Conservation (phyloP, 2,113 vertebrate genomes). For the Henicopernis longicauda region DNA sequence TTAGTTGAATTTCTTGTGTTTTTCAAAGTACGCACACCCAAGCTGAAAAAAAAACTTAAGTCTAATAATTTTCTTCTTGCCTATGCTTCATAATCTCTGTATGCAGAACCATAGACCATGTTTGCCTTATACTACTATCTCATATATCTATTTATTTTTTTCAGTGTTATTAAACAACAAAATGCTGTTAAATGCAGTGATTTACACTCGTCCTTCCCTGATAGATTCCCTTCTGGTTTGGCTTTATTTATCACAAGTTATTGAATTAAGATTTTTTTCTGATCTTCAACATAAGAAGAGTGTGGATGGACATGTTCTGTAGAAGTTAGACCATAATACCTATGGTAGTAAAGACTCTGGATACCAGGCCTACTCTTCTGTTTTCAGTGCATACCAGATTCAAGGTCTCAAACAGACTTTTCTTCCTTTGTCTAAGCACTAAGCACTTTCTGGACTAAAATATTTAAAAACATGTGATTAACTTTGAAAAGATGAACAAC, state of each 20-base stretch:
- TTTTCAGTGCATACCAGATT: neutral
- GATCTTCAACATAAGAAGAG: neutral
- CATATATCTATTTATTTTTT: neutral
- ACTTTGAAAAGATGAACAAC: neutral
- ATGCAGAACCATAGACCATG: neutral
- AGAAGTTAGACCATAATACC: neutral
- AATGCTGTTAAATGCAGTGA: neutral
- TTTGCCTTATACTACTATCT: neutral
- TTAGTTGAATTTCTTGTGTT: neutral
- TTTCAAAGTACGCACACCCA: neutral
- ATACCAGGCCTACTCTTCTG: neutral
- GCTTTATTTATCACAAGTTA: neutral
- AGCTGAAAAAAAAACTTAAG: neutral
- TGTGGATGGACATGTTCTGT: neutral
- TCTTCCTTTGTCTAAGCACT: neutral
- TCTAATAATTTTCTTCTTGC: neutral
- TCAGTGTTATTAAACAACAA: neutral
- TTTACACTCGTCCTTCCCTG: neutral
- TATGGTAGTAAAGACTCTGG: neutral
- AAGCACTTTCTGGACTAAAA: neutral
- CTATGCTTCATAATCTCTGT: neutral
- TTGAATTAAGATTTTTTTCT: neutral
- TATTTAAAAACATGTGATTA: neutral
- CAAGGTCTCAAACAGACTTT: neutral
- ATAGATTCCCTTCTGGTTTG: neutral